Evolutionary conservation across 2,888 invertebrate genomes (phyloP).

Genomic region (Cylloceria caligata): DNA sequence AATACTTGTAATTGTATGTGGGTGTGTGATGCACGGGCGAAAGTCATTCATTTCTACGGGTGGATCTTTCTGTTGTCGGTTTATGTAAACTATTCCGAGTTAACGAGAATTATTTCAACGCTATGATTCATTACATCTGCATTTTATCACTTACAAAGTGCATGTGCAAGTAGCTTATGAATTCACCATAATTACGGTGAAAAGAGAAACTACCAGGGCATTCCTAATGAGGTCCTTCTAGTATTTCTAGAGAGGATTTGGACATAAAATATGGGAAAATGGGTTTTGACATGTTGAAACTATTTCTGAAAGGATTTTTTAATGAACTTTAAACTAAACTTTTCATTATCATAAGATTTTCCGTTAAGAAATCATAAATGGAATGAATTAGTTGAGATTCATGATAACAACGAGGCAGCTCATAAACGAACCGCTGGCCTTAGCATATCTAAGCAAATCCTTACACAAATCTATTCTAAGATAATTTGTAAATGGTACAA

Average conservation of each 20-base stretch:
- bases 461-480: too few relatives aligned
- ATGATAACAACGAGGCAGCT: neutral
- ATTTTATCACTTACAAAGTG: neutral
- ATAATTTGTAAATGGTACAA: too few relatives aligned
- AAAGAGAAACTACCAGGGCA: slow-evolving; percentile 29
- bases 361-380: too few relatives aligned
- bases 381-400: neutral
- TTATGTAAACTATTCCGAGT: neutral
- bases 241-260: slow-evolving; percentile 7
- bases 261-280: too few relatives aligned
- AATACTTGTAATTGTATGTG: slow-evolving; percentile 70
- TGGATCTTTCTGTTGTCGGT: neutral
- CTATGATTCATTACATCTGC: slow-evolving; percentile 4
- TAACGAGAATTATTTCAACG: neutral
- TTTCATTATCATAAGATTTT: too few relatives aligned
- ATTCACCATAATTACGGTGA: slow-evolving; percentile 8
- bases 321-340: too few relatives aligned
- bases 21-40: slow-evolving; percentile 60
- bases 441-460: too few relatives aligned
- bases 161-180: too few relatives aligned
- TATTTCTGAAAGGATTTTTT: too few relatives aligned
- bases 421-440: too few relatives aligned
- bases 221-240: neutral
- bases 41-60: neutral
- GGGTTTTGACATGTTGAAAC: too few relatives aligned